phyloP scores from a whole-genome alignment of 2,113 vertebrate species.

The Pelecanoides urinatrix region DNA sequence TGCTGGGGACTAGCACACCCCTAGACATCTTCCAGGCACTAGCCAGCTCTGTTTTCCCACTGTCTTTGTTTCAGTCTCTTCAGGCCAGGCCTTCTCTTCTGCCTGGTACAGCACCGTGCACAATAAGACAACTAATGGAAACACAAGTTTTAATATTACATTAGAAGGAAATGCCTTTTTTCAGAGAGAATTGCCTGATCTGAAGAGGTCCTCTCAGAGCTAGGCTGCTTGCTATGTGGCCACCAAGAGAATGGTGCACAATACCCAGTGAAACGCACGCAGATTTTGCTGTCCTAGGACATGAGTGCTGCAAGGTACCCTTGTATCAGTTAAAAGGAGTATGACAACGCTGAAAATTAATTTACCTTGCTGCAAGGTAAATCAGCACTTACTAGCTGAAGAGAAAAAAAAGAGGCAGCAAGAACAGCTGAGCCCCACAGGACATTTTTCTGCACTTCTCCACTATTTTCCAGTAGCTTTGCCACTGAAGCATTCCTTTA shows the following conservation, averaged over 20 bases:
- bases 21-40: not conserved
- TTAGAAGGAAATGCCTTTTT: not conserved
- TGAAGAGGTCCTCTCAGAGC: not conserved
- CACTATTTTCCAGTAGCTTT: constrained; percentile 34
- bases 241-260: not conserved
- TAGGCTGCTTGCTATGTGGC: not conserved
- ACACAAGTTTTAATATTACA: not conserved
- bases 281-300: not conserved
- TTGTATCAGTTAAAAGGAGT: not conserved
- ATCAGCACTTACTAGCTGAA: not conserved
- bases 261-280: accelerated
- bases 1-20: no score
- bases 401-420: not conserved
- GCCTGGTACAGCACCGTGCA: not conserved
- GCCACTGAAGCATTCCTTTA: constrained; percentile 5
- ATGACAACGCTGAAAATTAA: not conserved
- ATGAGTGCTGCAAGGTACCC: not conserved
- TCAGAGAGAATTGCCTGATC: not conserved
- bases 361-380: constrained; percentile 9
- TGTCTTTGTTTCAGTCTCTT: not conserved
- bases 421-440: not conserved
- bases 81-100: not conserved
- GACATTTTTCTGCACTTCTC: constrained; percentile 16
- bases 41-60: not conserved
- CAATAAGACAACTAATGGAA: not conserved